These are phyloP conservation scores for Rhadina sibilatrix DNA, from an alignment of 2,113 vertebrate species.

Conservation along the genomic window DNA sequence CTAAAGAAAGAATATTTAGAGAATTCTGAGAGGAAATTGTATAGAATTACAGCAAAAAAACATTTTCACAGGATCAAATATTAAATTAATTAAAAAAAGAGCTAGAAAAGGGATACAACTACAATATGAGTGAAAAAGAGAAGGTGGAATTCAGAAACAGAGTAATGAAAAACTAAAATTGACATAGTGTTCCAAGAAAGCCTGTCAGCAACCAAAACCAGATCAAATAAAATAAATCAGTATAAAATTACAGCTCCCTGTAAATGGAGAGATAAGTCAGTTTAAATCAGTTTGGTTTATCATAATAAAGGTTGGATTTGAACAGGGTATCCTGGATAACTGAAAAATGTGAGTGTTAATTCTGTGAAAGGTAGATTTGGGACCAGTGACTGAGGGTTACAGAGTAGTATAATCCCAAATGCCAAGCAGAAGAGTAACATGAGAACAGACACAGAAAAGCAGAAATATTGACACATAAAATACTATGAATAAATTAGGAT, in stretches of 20 bases:
- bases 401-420: neutral
- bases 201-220: neutral
- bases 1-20: neutral
- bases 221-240: neutral
- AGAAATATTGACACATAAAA: neutral
- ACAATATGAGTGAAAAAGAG: neutral
- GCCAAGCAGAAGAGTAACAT: neutral
- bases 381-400: neutral
- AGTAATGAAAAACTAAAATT: neutral
- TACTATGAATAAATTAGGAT: neutral
- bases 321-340: neutral
- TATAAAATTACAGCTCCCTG: neutral
- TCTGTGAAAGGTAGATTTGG: neutral
- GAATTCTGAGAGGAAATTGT: neutral
- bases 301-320: neutral
- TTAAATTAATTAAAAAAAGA: neutral
- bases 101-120: neutral
- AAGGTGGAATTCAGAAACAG: neutral
- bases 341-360: neutral
- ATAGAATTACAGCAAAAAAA: neutral
- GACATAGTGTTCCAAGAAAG: neutral
- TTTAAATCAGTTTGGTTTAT: neutral
- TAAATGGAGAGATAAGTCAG: neutral
- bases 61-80: slow-evolving; percentile 2
- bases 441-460: neutral